phyloP scores from a whole-genome alignment of 2,113 vertebrate species.

The Motacilla alba region DNA sequence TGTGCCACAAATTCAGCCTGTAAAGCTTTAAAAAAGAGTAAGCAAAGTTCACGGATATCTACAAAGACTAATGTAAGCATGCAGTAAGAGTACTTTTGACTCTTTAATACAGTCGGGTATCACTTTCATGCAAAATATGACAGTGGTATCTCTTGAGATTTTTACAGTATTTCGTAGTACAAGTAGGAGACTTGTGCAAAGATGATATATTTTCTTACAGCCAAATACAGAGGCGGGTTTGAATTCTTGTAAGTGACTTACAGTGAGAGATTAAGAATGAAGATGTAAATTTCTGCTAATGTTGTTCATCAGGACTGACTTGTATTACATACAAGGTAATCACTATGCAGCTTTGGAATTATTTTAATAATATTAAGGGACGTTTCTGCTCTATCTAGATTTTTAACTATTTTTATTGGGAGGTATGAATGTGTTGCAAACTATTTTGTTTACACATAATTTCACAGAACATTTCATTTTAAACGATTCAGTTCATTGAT shows the following conservation, averaged over 20 bases:
- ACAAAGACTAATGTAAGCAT: not conserved
- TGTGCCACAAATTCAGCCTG: not conserved
- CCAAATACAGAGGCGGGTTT: not conserved
- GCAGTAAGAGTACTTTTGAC: not conserved
- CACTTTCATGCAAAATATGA: not conserved
- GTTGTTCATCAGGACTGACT: not conserved
- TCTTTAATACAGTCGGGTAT: not conserved
- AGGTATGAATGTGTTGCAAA: not conserved
- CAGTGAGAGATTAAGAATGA: not conserved
- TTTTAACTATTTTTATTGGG: not conserved
- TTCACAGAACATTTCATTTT: not conserved
- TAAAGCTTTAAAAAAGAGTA: not conserved
- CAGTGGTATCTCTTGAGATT: not conserved
- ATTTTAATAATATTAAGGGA: not conserved
- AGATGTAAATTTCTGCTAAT: not conserved
- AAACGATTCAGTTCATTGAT: not conserved
- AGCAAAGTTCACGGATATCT: not conserved
- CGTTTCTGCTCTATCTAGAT: not conserved
- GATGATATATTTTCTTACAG: not conserved
- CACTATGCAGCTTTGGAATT: not conserved
- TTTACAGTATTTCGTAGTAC: not conserved
- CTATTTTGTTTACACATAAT: not conserved
- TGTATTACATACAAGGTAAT: not conserved
- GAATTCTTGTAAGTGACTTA: not conserved
- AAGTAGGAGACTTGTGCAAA: not conserved